A percentile compares a stretch with the other conserved stretches of the same genome.
These are phyloP conservation scores for Bucco capensis DNA, from an alignment of 2,113 vertebrate genomes.

Conservation along the genomic window DNA sequence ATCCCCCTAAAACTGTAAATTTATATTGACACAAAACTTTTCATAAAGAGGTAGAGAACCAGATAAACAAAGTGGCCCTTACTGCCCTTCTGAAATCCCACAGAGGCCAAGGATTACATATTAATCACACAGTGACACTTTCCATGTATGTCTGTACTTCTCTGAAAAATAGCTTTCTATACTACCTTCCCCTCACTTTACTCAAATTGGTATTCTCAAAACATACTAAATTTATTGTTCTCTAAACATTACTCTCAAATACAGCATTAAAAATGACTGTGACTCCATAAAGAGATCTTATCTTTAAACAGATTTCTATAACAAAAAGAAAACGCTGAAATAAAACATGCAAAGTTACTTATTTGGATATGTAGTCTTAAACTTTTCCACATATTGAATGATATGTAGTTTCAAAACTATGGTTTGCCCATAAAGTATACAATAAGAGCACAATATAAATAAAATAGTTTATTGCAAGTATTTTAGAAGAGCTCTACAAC, in stretches of 20 bases:
- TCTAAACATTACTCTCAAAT: neutral
- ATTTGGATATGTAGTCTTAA: neutral
- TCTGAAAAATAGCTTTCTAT: neutral
- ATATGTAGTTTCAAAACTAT: neutral
- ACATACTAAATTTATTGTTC: neutral
- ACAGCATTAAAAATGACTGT: neutral
- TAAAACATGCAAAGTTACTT: neutral
- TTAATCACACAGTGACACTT: neutral
- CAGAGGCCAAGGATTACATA: neutral
- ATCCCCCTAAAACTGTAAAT: neutral
- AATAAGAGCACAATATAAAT: constrained; percentile 48
- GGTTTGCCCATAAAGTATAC: constrained; percentile 2
- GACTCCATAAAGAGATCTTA: neutral
- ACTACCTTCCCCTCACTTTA: neutral
- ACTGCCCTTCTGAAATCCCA: neutral
- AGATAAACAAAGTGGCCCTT: neutral
- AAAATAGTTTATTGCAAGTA: constrained; percentile 68
- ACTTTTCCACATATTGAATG: neutral
- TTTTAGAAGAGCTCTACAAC: constrained; percentile 65
- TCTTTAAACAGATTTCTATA: constrained; percentile 32
- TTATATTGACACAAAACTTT: neutral
- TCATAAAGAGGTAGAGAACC: neutral
- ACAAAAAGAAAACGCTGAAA: constrained; percentile 17
- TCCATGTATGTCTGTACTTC: neutral
- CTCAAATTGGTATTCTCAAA: neutral